Base-by-base conservation (phyloP, 1,140 invertebrate genomes). In the Lordiphosa clarofinis region DNA sequence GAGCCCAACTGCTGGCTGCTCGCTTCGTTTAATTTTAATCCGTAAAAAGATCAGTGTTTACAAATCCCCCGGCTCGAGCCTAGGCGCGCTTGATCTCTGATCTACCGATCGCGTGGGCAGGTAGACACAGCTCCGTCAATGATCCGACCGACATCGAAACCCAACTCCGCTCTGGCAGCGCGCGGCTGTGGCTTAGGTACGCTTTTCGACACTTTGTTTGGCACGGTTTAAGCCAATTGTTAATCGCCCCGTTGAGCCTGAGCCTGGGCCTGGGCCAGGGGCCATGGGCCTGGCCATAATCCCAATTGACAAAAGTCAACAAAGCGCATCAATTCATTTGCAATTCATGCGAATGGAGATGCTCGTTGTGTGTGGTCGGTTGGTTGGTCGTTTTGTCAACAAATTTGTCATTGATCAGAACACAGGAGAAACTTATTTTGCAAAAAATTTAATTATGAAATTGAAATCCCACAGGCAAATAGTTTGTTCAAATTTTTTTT, bases 131-230 rank as follows among this genome's bases (percentile, higher is more conserved):
- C 46, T 64, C 64, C 61, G 61, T 64, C 61, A 62, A 64, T 62
- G 61, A 62, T 62, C 57, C 59, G 59, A 62, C 59, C 60, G 56
- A 28, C 24, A 28, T 28, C 24, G 24, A 28, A 28, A 28, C 24
- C 24, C 24, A 50, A 56, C 12, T 19, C 8, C 5, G 46, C 10
- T 36, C 33, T 19, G 52, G 42, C 33, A 40, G 58, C 72, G 50
- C 19, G 19, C 19, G 19, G 12, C 62, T 56, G 56, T 60, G 76
- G 72, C 78, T 82, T 82, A 82, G 78, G 78, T 56, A 73, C 58
- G 78, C 76, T 82, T 82, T 82, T 82, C 78, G 76, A 84, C 76
- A 82, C 76, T 84, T 76, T 73, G 76, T 84, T 82, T 84, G 76
- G 78, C 76, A 76, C 67, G 78, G 78, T 65, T 69, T 82, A 82